A percentile compares a stretch with the other conserved stretches of the same genome.
Conservation (phyloP, 2,888 invertebrate species). For the Mesorhabditis sp. region DNA sequence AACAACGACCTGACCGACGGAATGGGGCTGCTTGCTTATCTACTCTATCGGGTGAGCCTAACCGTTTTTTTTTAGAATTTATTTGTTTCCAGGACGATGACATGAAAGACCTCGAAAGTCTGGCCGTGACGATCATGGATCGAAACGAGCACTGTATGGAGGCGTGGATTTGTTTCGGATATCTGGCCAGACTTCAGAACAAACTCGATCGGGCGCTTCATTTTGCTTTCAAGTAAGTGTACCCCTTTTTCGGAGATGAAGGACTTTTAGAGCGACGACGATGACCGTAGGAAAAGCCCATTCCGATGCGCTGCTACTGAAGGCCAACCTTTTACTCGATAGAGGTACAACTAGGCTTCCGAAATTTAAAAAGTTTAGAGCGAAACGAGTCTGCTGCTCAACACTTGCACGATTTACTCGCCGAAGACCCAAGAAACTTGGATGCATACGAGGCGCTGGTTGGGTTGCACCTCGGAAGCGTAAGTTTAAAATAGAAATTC, state of each 20-base stretch:
- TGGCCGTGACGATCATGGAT: not conserved
- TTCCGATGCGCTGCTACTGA: not conserved
- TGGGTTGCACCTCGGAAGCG: not conserved
- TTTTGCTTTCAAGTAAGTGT: conserved; percentile 4
- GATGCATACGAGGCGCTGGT: conserved; percentile 4
- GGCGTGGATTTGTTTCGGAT: not conserved
- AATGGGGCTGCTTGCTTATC: not conserved
- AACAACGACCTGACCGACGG: not conserved
- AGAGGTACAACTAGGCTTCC: not conserved
- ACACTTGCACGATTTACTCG: not conserved
- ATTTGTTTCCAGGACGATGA: not conserved
- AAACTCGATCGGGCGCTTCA: not conserved
- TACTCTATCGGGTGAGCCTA: not conserved
- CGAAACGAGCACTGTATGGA: not conserved
- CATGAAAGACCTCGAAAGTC: not conserved
- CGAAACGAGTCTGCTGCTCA: not conserved
- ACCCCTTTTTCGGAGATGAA: not conserved
- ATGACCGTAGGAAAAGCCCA: not conserved
- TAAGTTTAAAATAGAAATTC: not conserved
- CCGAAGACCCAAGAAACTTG: not conserved
- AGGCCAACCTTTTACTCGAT: not conserved
- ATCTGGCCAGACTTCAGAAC: conserved; percentile 2
- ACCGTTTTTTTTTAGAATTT: too few species aligned
- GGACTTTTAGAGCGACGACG: not conserved
- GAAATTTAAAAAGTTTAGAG: not conserved